Base-by-base conservation (phyloP, 2,888 invertebrate species). In the Isotomurus palustris region DNA sequence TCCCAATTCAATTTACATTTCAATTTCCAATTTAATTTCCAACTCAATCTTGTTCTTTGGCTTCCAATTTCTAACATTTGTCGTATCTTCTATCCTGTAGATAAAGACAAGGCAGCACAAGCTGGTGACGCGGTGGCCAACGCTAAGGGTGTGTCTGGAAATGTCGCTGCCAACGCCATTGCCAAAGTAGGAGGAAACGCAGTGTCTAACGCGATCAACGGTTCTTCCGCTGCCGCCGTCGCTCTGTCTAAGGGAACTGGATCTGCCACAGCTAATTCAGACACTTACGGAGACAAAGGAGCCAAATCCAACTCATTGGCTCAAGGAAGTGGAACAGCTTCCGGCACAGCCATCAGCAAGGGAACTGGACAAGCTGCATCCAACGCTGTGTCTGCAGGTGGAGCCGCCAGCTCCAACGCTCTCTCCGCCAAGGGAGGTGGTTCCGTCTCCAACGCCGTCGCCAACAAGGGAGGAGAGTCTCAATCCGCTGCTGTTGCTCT, bases 121-220 rank as follows among this genome's bases (percentile, higher is more conserved):
- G n/a, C n/a, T n/a, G 19, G 22, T 5, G 47, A 50, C 36, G 44
- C 53, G n/a, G 21, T 54, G 2, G 55, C 55, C 28, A 35, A 38
- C n/a, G 55, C 55, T 2, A 47, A 55, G 47, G 55, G 55, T 19
- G 48, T 5, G 19, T 21, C 24, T 3, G 27, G 28, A 1, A 28
- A n/a, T 2, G 55, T 55, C 8, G 35, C 48, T 2, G 55, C 55
- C 32, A 47, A 48, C 22, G 48, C 55, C 27, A 29, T 55, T 8
- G 38, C 48, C 2, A 55, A 55, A 27, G n/a, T 28, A 1, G 55
- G 55, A 3, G 40, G 48, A 19, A 28, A 47, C 45, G 55, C 55
- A 3, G 28, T 55, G 5, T 35, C 53, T n/a, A 21, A 25, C 14
- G 53, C 53, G 4, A 55, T 44, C n/a, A 55, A 55, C 36, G 55